Evolutionary conservation across 2,113 vertebrate genomes (phyloP).

Genomic region (Phalacrocorax pelagicus): DNA sequence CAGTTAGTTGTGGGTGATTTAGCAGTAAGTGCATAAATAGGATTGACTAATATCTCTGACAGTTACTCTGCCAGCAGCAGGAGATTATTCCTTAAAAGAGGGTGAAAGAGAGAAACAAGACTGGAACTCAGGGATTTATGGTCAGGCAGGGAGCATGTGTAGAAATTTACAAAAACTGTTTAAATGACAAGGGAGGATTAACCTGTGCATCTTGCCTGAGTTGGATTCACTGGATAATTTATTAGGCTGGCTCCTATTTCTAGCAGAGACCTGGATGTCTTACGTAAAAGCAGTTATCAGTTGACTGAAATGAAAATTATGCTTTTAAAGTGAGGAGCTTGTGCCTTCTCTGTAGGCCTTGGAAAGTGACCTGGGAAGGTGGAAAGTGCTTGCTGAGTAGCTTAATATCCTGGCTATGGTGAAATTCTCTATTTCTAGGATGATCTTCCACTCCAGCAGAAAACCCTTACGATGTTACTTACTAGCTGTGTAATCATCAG

Average conservation of each 20-base stretch:
- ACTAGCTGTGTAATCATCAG: neutral
- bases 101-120: neutral
- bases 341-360: neutral
- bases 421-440: neutral
- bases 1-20: neutral
- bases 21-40: neutral
- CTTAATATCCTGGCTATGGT: neutral
- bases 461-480: neutral
- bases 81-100: neutral
- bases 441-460: neutral
- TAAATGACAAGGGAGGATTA: neutral
- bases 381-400: neutral
- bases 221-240: neutral
- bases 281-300: neutral
- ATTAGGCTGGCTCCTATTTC: neutral
- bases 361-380: neutral
- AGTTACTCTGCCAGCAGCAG: neutral
- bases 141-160: neutral
- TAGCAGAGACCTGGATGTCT: neutral
- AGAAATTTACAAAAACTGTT: neutral
- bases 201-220: neutral
- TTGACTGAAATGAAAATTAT: neutral
- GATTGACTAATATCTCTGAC: neutral
- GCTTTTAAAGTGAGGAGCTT: neutral
- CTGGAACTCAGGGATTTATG: neutral